Evolutionary conservation across 92 coral and sea anemone genomes (phyloP).

Genomic region (Plumapathes pennacea): DNA sequence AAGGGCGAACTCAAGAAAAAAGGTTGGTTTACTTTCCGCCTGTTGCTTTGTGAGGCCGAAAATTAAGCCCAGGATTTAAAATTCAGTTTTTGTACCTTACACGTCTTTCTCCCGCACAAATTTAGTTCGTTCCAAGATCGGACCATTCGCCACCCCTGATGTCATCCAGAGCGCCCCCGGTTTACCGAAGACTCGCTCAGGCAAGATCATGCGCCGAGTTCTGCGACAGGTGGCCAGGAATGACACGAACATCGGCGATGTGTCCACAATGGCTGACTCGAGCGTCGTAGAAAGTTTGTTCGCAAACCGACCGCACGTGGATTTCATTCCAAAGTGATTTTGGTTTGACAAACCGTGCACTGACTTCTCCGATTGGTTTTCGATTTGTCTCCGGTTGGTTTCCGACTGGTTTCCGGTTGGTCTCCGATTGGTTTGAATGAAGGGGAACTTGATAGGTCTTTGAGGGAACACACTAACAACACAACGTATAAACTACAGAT

Average conservation of each 20-base stretch:
- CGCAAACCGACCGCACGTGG: constrained; percentile 74
- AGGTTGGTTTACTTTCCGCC: constrained; percentile 42
- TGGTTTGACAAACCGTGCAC: too few relatives aligned
- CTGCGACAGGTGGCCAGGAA: constrained; percentile 89
- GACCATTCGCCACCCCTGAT: constrained; percentile 96
- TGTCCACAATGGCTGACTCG: constrained; percentile 91
- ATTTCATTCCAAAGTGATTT: constrained; percentile 70
- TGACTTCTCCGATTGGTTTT: too few relatives aligned
- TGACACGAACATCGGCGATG: constrained; percentile 79
- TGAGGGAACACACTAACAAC: too few relatives aligned
- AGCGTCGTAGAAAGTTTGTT: constrained; percentile 74
- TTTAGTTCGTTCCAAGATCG: constrained; percentile 89
- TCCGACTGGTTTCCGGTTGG: too few relatives aligned
- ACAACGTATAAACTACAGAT: too few relatives aligned
- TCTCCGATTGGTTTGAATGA: too few relatives aligned
- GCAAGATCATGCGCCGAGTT: constrained; percentile 98
- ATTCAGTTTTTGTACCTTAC: too few relatives aligned
- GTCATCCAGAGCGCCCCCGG: constrained; percentile 91
- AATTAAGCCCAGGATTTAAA: background rate
- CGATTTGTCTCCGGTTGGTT: too few relatives aligned
- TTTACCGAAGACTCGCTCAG: constrained; percentile 97
- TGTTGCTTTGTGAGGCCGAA: background rate
- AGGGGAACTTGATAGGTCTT: too few relatives aligned
- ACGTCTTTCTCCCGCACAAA: background rate
- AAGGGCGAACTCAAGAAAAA: constrained; percentile 73